Conservation (phyloP, 2,888 invertebrate genomes). For the Agriopis aurantiaria region DNA sequence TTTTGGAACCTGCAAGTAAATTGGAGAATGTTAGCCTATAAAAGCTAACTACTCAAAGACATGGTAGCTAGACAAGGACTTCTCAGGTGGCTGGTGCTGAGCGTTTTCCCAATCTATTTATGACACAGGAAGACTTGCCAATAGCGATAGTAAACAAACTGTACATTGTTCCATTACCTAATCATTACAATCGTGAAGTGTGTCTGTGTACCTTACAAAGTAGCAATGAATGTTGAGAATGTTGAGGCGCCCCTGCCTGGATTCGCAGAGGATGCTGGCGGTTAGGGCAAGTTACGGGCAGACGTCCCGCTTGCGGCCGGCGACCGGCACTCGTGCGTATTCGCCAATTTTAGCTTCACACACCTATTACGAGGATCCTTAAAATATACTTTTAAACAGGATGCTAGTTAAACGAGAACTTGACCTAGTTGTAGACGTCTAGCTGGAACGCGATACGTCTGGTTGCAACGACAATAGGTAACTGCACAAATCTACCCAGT, state of each 20-base stretch:
- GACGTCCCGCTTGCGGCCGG: not conserved
- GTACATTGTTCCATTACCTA: not conserved
- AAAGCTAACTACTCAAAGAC: not conserved
- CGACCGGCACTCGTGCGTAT: not conserved
- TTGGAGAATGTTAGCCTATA: not conserved
- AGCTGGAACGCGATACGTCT: not conserved
- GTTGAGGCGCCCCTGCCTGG: constrained; percentile 4
- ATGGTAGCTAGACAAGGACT: not conserved
- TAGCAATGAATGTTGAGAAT: not conserved
- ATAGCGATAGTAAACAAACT: not conserved
- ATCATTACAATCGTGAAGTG: not conserved
- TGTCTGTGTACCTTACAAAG: too few relatives aligned
- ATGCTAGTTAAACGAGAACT: constrained; percentile 28
- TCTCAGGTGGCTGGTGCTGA: not conserved
- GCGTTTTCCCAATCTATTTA: not conserved
- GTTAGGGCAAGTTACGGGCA: constrained; percentile 16
- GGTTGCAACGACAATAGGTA: not conserved
- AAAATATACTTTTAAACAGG: constrained; percentile 22
- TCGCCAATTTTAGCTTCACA: constrained; percentile 33
- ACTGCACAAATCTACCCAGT: not conserved
- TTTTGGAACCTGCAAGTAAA: not conserved
- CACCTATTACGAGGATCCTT: constrained; percentile 28
- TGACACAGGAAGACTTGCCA: not conserved
- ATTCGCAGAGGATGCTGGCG: constrained; percentile 25
- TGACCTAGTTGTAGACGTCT: constrained; percentile 26